Evolutionary conservation across 2,113 vertebrate species (phyloP).

Genomic region (Hymenochirus boettgeri): DNA sequence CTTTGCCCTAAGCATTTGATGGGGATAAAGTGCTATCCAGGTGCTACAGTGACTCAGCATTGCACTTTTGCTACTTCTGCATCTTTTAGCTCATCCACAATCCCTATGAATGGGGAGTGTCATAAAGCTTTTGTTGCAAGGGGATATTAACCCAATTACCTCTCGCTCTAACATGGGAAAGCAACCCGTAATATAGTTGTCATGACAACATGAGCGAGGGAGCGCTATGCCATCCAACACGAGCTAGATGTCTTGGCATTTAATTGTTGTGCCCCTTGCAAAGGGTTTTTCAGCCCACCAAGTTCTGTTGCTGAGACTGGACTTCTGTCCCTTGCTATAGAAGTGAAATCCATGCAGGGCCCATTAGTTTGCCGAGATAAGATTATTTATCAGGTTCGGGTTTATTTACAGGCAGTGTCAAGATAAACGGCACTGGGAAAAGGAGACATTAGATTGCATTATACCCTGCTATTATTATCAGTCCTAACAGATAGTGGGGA

Average conservation of each 20-base stretch:
- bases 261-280: constrained; percentile 3
- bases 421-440: too few relatives aligned
- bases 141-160: constrained; percentile 43
- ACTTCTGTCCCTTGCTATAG: constrained; percentile 1
- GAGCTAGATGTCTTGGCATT: constrained; percentile 6
- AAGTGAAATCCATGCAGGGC: neutral
- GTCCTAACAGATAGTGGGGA: too few relatives aligned
- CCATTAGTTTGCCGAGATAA: neutral
- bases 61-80: neutral
- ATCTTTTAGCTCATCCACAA: constrained; percentile 6
- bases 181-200: constrained; percentile 22
- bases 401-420: too few relatives aligned
- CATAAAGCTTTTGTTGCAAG: constrained; percentile 31
- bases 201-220: constrained; percentile 22
- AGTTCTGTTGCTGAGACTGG: constrained; percentile 8
- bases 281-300: neutral
- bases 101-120: constrained; percentile 15
- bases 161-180: constrained; percentile 31
- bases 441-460: too few relatives aligned
- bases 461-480: too few relatives aligned
- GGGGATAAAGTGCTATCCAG: neutral
- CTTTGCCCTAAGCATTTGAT: neutral
- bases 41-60: neutral
- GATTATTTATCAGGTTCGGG: neutral
- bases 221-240: neutral